phyloP scores from a whole-genome alignment of 2,888 invertebrate species.

The Cantharis lateralis region DNA sequence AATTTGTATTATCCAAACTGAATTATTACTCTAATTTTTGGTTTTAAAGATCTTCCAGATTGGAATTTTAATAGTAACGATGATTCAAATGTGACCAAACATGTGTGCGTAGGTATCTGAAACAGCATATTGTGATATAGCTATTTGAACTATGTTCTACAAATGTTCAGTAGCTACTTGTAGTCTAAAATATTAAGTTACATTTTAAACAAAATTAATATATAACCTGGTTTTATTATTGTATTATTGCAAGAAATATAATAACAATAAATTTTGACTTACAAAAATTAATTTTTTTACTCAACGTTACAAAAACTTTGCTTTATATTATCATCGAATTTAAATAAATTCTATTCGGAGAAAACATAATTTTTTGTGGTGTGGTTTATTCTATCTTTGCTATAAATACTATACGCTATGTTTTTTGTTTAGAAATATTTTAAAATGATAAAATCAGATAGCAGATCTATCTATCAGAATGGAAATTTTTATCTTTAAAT shows the following conservation, averaged over 20 bases:
- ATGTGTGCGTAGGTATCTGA: background rate
- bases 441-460: too few species aligned
- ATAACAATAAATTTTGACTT: too few species aligned
- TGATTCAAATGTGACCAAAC: background rate
- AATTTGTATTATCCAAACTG: background rate
- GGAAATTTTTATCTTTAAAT: too few species aligned
- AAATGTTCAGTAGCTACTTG: background rate
- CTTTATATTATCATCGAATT: too few species aligned
- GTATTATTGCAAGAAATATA: background rate
- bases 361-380: too few species aligned
- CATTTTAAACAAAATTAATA: background rate
- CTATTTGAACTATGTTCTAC: background rate
- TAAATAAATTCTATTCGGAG: too few species aligned
- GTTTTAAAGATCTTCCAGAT: background rate
- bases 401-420: too few species aligned
- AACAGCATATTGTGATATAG: background rate
- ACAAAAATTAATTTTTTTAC: too few species aligned
- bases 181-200: background rate
- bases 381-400: too few species aligned
- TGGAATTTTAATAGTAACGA: background rate
- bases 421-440: too few species aligned
- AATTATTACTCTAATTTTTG: background rate
- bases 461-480: too few species aligned
- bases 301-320: too few species aligned
- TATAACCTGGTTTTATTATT: background rate